A percentile compares a stretch with the other conserved stretches of the same genome.
phyloP scores from a whole-genome alignment of 2,888 invertebrate genomes.

The Zonitis immaculata region DNA sequence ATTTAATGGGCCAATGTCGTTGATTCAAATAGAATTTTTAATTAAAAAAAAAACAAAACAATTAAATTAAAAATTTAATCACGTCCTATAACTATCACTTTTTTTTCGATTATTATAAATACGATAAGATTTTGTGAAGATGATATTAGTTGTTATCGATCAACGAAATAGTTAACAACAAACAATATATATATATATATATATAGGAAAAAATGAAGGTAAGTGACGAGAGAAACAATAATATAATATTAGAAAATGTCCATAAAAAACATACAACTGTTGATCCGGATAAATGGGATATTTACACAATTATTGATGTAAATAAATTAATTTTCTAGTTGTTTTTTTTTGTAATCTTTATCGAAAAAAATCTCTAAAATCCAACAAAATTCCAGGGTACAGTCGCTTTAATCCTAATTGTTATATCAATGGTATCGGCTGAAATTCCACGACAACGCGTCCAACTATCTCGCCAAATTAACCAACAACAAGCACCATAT shows the following conservation, averaged over 20 bases:
- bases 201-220: conserved; percentile 13
- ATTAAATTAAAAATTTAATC: conserved; percentile 1
- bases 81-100: conserved; percentile 6
- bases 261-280: conserved; percentile 22
- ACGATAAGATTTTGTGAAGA: conserved; percentile 6
- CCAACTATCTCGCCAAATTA: conserved; percentile 30
- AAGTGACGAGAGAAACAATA: background rate
- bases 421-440: conserved; percentile 45
- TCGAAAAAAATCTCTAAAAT: no score
- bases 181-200: no score
- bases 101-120: conserved; percentile 17
- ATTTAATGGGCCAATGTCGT: conserved; percentile 12
- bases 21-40: conserved; percentile 6
- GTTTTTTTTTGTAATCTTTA: no score
- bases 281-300: conserved; percentile 31
- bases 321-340: no score
- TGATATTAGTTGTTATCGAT: conserved; percentile 5
- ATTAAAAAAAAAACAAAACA: no score
- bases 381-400: conserved; percentile 44
- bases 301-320: conserved; percentile 38
- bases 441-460: conserved; percentile 48
- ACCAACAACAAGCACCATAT: conserved; percentile 42
- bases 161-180: background rate
- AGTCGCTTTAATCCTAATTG: conserved; percentile 42
- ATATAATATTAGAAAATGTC: conserved; percentile 11